Evolutionary conservation across 2,888 invertebrate genomes (phyloP), one percentile per base, ranked within the genome.

Genomic region (Pristionchus arcanus): DNA sequence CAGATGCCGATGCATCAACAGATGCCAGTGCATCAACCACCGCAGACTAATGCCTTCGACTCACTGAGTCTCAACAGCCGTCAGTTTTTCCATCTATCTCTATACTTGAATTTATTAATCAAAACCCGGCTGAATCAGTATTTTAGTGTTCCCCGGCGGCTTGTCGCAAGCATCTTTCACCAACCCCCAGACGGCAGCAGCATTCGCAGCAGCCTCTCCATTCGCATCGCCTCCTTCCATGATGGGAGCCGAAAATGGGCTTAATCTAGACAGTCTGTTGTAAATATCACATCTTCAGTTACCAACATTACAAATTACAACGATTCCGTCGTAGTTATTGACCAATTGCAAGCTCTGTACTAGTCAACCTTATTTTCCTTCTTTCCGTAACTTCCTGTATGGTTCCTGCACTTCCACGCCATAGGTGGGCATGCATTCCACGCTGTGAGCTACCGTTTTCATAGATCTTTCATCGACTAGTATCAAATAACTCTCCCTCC

Each of bases 171-270:
- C 55, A 5, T 74, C 87, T 21, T 88, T 55, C 55, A 9, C 34
- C 42, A 74, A 71, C 13, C 53, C 71, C 3, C 55, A 53, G 74
- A 81, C 55, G 5, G 89, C 83, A 13, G 89, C 89, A 25, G 89
- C 83, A 21, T 89, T 89, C 49, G 89, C 89, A 28, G 89, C 89
- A 5, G 89, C 89, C 1, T 89, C 89, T 89, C 89, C 89, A 81
- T 89, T 89, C 49, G 53, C 37, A 11, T n/a, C 74, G 1, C 34
- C 74, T 37, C 42, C 53, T 15, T 28, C 55, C 34, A 42, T 59
- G 37, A 37, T 87, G 59, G 87, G 49, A 11, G 55, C 2, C 25
- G 88, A 31, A 4, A 37, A 37, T 31, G 25, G 28, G 1, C 59
- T 88, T 55, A 88, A 88, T 42, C 55, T 88, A 13, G 88, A 88